Evolutionary conservation across 2,797 vertebrate genomes (phyloP), one percentile per base, ranked within the genome.

Genomic region (Melanotaenia pygmaea): DNA sequence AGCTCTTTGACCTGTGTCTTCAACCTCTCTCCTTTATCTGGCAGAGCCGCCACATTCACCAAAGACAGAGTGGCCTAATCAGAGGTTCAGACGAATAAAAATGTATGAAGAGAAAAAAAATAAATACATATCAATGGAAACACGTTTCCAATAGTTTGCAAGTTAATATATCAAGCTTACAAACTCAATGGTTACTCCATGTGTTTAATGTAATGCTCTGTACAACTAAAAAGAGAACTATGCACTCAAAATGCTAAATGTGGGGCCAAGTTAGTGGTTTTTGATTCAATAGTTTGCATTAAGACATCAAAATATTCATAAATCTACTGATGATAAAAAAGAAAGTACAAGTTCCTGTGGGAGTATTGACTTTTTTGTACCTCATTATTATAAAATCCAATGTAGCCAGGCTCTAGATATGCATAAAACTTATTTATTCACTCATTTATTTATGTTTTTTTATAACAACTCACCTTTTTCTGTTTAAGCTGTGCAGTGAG

Each of bases 21-120:
- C 87, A 99, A 76, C 78, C 96, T 93, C 74, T 96, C 90, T 1
- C 98, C 98, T 91, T 96, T 96, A 86, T 99, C 98, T 14, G 98
- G 98, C 65, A 99, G 93, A 47, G 92, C 92, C 9, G 93, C 93
- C 51, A 96, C 22, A 18, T 99, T 97, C 83, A 98, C 96, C 0
- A 60, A 80, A 6, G 95, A 94, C 86, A 99, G 77, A 0, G 93
- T 96, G 73, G 89, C 93, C 98, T 99, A 74, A 81, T 32, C 3
- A 65, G 14, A 22, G 12, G 3, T 9, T 32, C 1, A n/a, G 30
- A 32, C 43, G 9, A 0, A 18, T 0, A 43, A 10, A 63, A 8
- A 74, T 1, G 22, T 0, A 32, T 3, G 34, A 10, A 20, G 4
- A 50, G 26, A 24, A 62, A 68, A 1, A 11, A 1, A 28, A 12